These are phyloP conservation scores for Geodia barretti DNA, from an alignment of 37 sponge, comb jelly and placozoan species.

Conservation along the genomic window DNA sequence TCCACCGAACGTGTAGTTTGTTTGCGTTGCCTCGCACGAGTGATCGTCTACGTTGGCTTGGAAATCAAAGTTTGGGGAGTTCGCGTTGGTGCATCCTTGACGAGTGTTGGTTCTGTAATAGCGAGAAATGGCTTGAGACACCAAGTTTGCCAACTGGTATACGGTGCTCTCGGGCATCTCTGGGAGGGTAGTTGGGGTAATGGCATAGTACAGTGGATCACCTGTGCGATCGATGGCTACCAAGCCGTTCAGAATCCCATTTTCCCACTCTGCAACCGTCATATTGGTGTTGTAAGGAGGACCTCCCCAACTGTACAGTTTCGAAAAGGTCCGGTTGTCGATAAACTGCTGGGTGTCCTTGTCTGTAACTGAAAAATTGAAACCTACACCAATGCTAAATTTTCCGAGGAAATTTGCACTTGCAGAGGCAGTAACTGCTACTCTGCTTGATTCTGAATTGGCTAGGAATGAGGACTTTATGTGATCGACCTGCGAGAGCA, in stretches of 20 bases:
- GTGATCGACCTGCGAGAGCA: conserved; percentile 58
- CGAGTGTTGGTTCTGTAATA: conserved; percentile 76
- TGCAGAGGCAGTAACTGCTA: conserved; percentile 47
- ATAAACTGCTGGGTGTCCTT: conserved; percentile 1
- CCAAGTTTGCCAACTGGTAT: conserved; percentile 23
- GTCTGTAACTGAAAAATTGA: background rate
- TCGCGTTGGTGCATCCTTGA: conserved; percentile 58
- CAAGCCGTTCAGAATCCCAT: conserved; percentile 65
- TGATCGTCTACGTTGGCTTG: conserved; percentile 67
- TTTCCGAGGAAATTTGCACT: conserved; percentile 54
- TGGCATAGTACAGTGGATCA: conserved; percentile 65
- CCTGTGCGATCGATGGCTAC: conserved; percentile 76
- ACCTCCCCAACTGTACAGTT: conserved; percentile 59
- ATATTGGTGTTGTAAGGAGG: conserved; percentile 66
- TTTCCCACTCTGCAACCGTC: conserved; percentile 69
- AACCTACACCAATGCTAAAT: conserved; percentile 22
- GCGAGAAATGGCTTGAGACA: conserved; percentile 46
- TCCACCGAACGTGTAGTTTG: conserved; percentile 72
- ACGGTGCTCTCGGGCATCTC: conserved; percentile 59
- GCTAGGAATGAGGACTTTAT: background rate
- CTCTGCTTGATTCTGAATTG: background rate
- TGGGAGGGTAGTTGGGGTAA: conserved; percentile 59
- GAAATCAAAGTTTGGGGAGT: conserved; percentile 70
- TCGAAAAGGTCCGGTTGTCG: conserved; percentile 45
- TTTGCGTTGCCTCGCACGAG: conserved; percentile 29